Percentiles rank a stretch among this genome's conserved stretches.
These are phyloP conservation scores for Scytalopus superciliaris DNA, from an alignment of 2,113 vertebrate species.

Conservation along the genomic window DNA sequence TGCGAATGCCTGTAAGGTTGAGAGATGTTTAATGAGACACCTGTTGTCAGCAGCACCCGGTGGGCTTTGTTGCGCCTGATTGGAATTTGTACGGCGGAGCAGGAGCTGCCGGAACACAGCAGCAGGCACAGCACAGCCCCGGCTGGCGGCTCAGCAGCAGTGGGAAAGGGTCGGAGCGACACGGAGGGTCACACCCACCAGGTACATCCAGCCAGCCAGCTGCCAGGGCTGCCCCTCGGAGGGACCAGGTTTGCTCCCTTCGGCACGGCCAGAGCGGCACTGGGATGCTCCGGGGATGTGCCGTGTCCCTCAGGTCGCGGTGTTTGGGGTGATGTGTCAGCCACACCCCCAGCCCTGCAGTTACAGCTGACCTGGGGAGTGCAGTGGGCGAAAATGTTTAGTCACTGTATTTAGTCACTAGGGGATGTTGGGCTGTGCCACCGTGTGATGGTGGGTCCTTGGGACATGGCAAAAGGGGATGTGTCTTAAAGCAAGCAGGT, in stretches of 20 bases:
- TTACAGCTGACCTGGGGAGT: neutral
- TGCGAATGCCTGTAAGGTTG: slow-evolving; percentile 71
- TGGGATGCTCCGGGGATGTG: accelerated
- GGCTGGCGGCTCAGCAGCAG: accelerated
- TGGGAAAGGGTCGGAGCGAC: accelerated
- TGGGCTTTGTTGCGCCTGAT: slow-evolving; percentile 62
- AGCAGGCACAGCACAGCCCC: neutral
- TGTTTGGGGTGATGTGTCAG: neutral
- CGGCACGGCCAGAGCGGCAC: neutral
- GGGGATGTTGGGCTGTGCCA: neutral
- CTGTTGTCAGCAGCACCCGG: slow-evolving; percentile 69
- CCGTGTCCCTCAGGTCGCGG: accelerated
- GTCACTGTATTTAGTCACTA: neutral
- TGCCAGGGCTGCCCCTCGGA: neutral
- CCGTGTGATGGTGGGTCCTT: accelerated
- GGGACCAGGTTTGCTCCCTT: neutral
- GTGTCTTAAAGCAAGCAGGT: neutral
- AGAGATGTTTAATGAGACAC: slow-evolving; percentile 77
- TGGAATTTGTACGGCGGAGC: neutral
- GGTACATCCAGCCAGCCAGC: accelerated
- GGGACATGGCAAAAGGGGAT: neutral
- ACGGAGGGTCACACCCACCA: accelerated
- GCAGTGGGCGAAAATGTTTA: neutral
- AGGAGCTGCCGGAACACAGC: neutral
- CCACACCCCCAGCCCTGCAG: accelerated